phyloP scores from a whole-genome alignment of 2,888 invertebrate species.

The Sphecodes monilicornis region DNA sequence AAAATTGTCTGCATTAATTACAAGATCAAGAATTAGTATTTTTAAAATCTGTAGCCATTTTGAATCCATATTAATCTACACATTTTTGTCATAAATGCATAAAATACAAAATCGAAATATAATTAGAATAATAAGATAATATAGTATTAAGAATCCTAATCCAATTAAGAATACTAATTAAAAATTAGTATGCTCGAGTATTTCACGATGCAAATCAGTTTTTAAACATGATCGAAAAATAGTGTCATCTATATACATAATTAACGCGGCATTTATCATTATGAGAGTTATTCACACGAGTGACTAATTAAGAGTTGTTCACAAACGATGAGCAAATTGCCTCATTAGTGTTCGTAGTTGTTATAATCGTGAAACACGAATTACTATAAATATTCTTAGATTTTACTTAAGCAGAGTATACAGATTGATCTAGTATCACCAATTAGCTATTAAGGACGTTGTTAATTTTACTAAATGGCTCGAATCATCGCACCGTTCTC shows the following conservation, averaged over 20 bases:
- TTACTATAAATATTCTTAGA: not conserved
- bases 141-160: not conserved
- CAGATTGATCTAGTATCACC: not conserved
- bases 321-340: not conserved
- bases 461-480: not conserved
- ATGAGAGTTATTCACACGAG: not conserved
- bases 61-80: too few species aligned
- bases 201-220: not conserved
- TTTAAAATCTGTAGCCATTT: too few species aligned
- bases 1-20: too few species aligned
- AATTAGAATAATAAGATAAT: too few species aligned
- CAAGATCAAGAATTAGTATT: too few species aligned
- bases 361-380: not conserved
- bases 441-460: not conserved
- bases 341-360: not conserved
- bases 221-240: not conserved
- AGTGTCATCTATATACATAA: not conserved
- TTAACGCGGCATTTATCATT: not conserved
- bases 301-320: not conserved
- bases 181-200: too few species aligned
- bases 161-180: not conserved
- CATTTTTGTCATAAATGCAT: too few species aligned
- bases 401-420: not conserved
- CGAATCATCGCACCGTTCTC: not conserved
- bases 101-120: too few species aligned